Evolutionary conservation across 1,140 invertebrate genomes (phyloP).

Genomic region (Antheraea mylitta): DNA sequence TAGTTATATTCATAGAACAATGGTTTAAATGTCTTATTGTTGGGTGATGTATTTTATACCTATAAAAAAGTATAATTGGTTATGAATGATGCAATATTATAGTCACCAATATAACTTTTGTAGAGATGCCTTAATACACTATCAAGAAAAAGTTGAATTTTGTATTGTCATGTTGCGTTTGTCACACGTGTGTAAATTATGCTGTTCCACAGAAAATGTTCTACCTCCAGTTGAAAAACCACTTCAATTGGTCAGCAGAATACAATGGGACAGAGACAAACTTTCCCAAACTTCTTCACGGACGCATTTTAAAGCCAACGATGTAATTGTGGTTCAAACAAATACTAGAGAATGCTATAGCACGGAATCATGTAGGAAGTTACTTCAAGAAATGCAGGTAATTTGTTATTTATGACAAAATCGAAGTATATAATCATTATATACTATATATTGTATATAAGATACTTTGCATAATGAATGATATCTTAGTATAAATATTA

Average conservation of each 20-base stretch:
- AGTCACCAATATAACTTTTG: too few relatives aligned
- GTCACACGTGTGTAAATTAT: background rate
- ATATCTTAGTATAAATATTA: too few relatives aligned
- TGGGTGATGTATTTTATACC: too few relatives aligned
- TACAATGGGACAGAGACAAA: slow-evolving; percentile 21
- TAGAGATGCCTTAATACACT: too few relatives aligned
- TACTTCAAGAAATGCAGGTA: slow-evolving; percentile 30
- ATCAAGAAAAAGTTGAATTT: too few relatives aligned
- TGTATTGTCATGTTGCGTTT: background rate
- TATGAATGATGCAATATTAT: too few relatives aligned
- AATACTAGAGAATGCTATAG: slow-evolving; percentile 24
- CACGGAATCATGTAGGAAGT: slow-evolving; percentile 16
- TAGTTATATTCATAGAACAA: too few relatives aligned
- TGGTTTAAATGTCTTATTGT: too few relatives aligned
- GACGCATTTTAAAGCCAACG: slow-evolving; percentile 12
- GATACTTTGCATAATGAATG: too few relatives aligned
- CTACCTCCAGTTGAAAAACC: slow-evolving; percentile 34
- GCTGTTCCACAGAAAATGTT: slow-evolving; percentile 29
- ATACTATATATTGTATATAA: too few relatives aligned
- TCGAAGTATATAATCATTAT: too few relatives aligned
- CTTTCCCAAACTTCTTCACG: background rate
- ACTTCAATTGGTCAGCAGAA: slow-evolving; percentile 23
- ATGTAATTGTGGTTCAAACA: slow-evolving; percentile 30
- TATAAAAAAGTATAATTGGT: too few relatives aligned
- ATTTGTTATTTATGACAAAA: background rate